Evolutionary conservation across 2,113 vertebrate species (phyloP), one percentile per base, ranked within the genome.

Genomic region (western clawed frog (Xenopus tropicalis)): DNA sequence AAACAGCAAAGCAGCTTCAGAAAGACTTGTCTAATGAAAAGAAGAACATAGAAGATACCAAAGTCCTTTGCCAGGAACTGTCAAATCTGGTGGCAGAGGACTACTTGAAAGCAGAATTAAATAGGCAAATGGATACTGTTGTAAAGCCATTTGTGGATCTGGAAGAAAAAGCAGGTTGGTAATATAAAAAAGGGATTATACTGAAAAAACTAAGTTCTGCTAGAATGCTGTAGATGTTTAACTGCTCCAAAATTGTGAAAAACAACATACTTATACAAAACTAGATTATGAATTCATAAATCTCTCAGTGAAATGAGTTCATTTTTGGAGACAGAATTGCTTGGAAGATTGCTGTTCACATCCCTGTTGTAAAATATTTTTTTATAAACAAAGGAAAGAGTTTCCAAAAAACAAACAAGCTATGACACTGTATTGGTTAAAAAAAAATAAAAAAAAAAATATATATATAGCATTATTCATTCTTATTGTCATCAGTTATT

Each of bases 91-190:
- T 99, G 69, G 93, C 88, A 54, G 97, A 99, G 79, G 94, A 96
- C 24, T 98, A 98, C 85, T 88, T 99, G 78, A 96, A 93, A 88
- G 94, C 93, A 65, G 96, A 98, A 81, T 88, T 99, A 14, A 83
- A 76, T 3, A 89, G 95, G 77, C 97, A 98, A 73, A 83, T 99
- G 79, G 95, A 98, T 19, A 87, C 85, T 63, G 82, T 98, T 86
- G 82, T 90, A 83, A 99, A 95, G 77, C 92, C 91, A 0, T 93
- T 96, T 80, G 94, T 90, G 82, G 94, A 95, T 66, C 87, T 98
- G 70, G 93, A 98, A 73, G 92, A 95, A 80, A 98, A 93, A 94
- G 85, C 97, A 93, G 94, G 97, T 99, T 81, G 75, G 95, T 84
- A 21, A 78, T 79, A 82, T 37, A 66, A 71, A 76, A 70, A 23